A percentile compares a stretch with the other conserved stretches of the same genome.
These are phyloP conservation scores for Fissipunctia ypsillon DNA, from an alignment of 2,888 invertebrate genomes.

Conservation along the genomic window DNA sequence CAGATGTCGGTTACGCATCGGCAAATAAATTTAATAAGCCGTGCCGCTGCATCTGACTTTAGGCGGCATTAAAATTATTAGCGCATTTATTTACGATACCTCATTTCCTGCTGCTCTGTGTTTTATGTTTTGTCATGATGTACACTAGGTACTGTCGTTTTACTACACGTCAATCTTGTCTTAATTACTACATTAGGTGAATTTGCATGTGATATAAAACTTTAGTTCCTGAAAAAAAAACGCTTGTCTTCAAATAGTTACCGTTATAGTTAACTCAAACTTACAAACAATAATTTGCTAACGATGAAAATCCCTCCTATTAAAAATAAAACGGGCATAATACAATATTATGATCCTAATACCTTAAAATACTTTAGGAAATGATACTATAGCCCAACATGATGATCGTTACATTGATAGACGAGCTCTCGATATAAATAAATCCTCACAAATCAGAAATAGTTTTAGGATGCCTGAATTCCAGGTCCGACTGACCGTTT, in stretches of 20 bases:
- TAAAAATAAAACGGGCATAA: conserved; percentile 1
- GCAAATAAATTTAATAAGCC: conserved; percentile 81
- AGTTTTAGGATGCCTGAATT: conserved; percentile 46
- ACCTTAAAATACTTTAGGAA: conserved; percentile 46
- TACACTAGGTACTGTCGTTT: conserved; percentile 21
- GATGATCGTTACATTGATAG: conserved; percentile 46
- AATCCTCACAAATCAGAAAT: conserved; percentile 52
- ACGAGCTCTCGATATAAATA: conserved; percentile 56
- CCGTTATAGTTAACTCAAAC: not conserved
- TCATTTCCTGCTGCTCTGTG: conserved; percentile 57
- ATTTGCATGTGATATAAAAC: conserved; percentile 10
- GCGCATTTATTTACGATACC: conserved; percentile 57
- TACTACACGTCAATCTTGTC: conserved; percentile 38
- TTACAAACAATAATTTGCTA: conserved; percentile 5
- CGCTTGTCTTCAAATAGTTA: too few species aligned
- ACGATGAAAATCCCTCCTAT: not conserved
- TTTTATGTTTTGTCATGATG: conserved; percentile 36
- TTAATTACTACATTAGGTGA: conserved; percentile 26
- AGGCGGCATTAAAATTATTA: conserved; percentile 57
- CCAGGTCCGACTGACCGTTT: conserved; percentile 44
- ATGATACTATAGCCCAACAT: conserved; percentile 27
- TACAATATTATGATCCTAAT: conserved; percentile 38
- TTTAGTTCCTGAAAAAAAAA: not conserved
- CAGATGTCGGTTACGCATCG: conserved; percentile 80
- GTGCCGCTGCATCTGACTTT: conserved; percentile 62